Conservation (phyloP, 2,113 vertebrate species). For the Hassar affinis region DNA sequence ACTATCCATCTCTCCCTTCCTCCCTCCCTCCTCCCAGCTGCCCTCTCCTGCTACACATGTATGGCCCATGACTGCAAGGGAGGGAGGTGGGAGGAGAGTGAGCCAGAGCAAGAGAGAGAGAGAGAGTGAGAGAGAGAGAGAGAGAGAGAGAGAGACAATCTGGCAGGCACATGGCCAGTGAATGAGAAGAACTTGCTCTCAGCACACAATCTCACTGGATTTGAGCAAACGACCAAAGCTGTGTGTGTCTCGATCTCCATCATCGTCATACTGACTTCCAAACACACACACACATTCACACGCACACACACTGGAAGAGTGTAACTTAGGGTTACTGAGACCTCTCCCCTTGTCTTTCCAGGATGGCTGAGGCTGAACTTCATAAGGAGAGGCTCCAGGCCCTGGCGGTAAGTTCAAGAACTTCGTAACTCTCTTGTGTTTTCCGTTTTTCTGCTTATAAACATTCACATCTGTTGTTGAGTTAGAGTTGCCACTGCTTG, state of each 20-base stretch:
- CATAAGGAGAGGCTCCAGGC: constrained; percentile 97
- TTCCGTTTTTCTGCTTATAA: constrained; percentile 19
- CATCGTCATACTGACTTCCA: constrained; percentile 46
- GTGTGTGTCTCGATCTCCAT: constrained; percentile 45
- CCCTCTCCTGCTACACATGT: constrained; percentile 72
- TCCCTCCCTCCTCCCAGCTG: constrained; percentile 79
- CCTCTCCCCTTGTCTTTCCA: constrained; percentile 75
- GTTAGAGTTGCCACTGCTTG: not conserved
- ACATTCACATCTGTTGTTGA: not conserved
- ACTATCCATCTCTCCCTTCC: constrained; percentile 52
- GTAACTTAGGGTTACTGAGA: constrained; percentile 68
- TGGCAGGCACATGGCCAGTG: constrained; percentile 77
- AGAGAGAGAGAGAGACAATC: constrained; percentile 44
- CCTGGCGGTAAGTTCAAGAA: constrained; percentile 88
- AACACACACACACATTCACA: constrained; percentile 49
- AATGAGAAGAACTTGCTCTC: constrained; percentile 75
- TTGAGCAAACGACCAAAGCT: constrained; percentile 60
- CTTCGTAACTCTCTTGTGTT: constrained; percentile 62
- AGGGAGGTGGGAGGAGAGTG: constrained; percentile 63
- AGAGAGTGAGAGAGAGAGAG: constrained; percentile 65
- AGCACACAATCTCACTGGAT: constrained; percentile 68
- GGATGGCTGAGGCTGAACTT: constrained; percentile 96
- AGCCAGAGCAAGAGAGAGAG: too few species aligned
- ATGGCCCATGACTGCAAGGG: constrained; percentile 76
- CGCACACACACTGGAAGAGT: constrained; percentile 52